Conservation (phyloP, 2,888 invertebrate species). For the Silvanus unidentatus region DNA sequence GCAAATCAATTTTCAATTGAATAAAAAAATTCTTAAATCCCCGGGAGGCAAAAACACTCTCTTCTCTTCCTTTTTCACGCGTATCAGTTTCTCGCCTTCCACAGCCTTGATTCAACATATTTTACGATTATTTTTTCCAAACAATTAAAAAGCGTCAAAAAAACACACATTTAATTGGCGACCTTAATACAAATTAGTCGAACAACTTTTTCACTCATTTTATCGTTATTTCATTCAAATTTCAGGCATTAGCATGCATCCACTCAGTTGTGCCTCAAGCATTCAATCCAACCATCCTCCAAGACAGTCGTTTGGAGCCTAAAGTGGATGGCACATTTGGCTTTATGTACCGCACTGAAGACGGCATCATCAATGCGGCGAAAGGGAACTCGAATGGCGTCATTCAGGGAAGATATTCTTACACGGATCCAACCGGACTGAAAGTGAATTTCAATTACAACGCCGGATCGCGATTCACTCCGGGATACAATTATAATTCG, state of each 20-base stretch:
- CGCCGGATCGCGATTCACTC: conserved; percentile 38
- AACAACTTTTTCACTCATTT: too few species aligned
- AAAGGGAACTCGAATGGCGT: conserved; percentile 41
- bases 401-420: conserved; percentile 43
- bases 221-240: too few species aligned
- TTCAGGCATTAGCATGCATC: conserved; percentile 11
- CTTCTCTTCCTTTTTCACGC: too few species aligned
- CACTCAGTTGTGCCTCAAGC: conserved; percentile 18
- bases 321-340: conserved; percentile 45
- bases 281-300: conserved; percentile 40
- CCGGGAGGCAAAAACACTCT: too few species aligned
- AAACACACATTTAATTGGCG: too few species aligned
- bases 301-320: conserved; percentile 42
- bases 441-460: conserved; percentile 46
- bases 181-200: too few species aligned
- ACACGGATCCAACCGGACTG: conserved; percentile 45
- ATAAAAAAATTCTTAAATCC: too few species aligned
- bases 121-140: too few species aligned
- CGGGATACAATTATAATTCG: conserved; percentile 26
- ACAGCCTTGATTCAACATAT: too few species aligned
- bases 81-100: too few species aligned
- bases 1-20: too few species aligned
- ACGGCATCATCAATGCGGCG: conserved; percentile 44
- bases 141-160: too few species aligned
- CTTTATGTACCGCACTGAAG: conserved; percentile 44